Evolutionary conservation across 1,140 invertebrate genomes (phyloP), one percentile per base, ranked within the genome.

Genomic region (Samia ricini): DNA sequence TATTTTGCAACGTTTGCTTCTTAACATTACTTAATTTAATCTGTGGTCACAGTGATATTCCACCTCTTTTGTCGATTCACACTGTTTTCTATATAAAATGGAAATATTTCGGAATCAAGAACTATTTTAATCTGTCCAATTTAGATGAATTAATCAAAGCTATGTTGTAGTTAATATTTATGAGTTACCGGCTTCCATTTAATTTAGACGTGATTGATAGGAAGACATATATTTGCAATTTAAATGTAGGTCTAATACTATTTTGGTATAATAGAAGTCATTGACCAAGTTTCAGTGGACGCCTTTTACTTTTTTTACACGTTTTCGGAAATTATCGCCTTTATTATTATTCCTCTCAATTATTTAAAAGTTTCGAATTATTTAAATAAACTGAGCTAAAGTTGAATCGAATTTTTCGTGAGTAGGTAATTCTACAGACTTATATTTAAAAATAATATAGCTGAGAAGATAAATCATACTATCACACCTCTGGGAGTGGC

Each of bases 301-400:
- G 22, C 52, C 52, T 55, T 24, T 55, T 55, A 55, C 52, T 55
- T 55, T 55, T 15, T 42, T 1, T n/a, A n/a, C n/a, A n/a, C 33
- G 12, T 4, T 42, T 12, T 42, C 7, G 15, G 12, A 7, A 42
- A 42, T 42, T 42, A 42, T 15, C 7, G 12, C 15, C n/a, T 10
- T 42, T 10, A 42, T 15, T 42, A 42, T 42, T 42, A 42, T 42
- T 42, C n/a, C n/a, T n/a, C n/a, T n/a, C n/a, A n/a, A 8, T 26
- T 26, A 26, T 3, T 26, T 26, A 26, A 8, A 26, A 26, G 26
- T 4, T 26, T 26, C 26, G 26, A 26, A 26, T 26, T 4, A 26
- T 26, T 26, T 26, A 26, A 4, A 26, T 26, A 26, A 3, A 26
- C 3, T 4, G 26, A 4, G 26, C 26, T 26, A 26, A 26, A 3